Evolutionary conservation across 2,888 invertebrate species (phyloP), one percentile per base, ranked within the genome.

Genomic region (Epinotia demarniana): DNA sequence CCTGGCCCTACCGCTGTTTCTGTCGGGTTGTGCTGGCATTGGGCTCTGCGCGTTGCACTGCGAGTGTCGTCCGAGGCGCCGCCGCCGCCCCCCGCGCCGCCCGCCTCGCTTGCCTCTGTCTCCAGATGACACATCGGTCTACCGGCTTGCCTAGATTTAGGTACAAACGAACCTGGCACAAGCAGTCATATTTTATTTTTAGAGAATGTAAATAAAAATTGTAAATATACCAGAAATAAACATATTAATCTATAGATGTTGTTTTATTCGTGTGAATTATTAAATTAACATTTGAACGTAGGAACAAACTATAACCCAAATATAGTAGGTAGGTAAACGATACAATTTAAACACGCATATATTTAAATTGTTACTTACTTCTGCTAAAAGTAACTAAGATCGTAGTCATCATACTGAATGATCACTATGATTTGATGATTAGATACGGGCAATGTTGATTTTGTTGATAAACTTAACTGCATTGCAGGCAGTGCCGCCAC

Each of bases 1-100:
- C 89, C 96, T 98, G 91, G 97, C 97, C 75, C 96, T 97, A 82
- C 98, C 98, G 78, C 96, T 98, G 91, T 96, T 97, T 85, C 95
- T 98, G 85, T 97, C 98, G 72, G 95, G 97, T 81, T 96, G 97
- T 83, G 97, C 98, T 79, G 97, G 97, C 75, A 96, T 97, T 80
- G 97, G 97, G 43, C 95, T 98, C 77, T 98, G 98, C 91, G 96
- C 97, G 76, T 95, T 97, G 95, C 97, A 98, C 90, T 98, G 98
- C 90, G 97, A 98, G 90, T 98, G 97, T 91, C 95, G 96, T 80
- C 90, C 97, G 92, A 95, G 96, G 82, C 94, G 96, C 81, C 95
- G 96, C 86, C 90, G 96, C 86, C 92, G 96, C 90, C 92, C 96
- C 87, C 93, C 96, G 33, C 94, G 95, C 76, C 93, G 96, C 76